Percentiles rank a stretch among this genome's conserved stretches.
Evolutionary conservation across 2,888 invertebrate species (phyloP).

Genomic region (Troides helena): DNA sequence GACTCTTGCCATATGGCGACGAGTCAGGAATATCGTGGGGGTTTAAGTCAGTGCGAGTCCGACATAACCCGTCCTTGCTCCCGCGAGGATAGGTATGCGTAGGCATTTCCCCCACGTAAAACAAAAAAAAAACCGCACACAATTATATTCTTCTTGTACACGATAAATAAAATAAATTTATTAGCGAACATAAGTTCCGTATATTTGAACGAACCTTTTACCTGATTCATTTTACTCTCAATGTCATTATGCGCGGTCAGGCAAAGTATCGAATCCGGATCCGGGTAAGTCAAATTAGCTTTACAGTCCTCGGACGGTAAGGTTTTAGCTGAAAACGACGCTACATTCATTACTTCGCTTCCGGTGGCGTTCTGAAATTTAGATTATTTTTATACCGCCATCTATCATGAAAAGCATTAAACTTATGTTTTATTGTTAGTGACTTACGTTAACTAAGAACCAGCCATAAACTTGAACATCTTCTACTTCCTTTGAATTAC

Average conservation of each 20-base stretch:
- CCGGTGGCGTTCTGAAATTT: slow-evolving; percentile 31
- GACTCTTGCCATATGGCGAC: too few species aligned
- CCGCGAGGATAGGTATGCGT: too few species aligned
- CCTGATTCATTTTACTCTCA: slow-evolving; percentile 20
- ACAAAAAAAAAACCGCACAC: too few species aligned
- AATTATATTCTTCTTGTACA: too few species aligned
- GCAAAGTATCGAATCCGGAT: slow-evolving; percentile 34
- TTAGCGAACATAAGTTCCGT: too few species aligned
- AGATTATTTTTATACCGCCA: background rate
- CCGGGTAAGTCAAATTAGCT: slow-evolving; percentile 20
- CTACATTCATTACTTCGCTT: slow-evolving; percentile 33
- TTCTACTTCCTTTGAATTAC: slow-evolving; percentile 13
- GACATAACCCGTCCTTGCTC: too few species aligned
- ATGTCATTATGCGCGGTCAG: background rate
- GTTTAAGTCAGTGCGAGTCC: too few species aligned
- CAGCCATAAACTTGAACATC: slow-evolving; percentile 47
- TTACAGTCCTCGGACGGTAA: slow-evolving; percentile 31
- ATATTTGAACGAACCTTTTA: background rate
- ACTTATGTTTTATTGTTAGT: background rate
- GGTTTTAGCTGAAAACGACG: slow-evolving; percentile 29
- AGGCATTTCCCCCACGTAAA: too few species aligned
- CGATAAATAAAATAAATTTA: too few species aligned
- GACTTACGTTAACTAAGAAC: slow-evolving; percentile 43
- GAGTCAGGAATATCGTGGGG: too few species aligned
- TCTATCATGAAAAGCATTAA: slow-evolving; percentile 3